Evolutionary conservation across 2,888 invertebrate genomes (phyloP).

Genomic region (Andrena chrysosceles): DNA sequence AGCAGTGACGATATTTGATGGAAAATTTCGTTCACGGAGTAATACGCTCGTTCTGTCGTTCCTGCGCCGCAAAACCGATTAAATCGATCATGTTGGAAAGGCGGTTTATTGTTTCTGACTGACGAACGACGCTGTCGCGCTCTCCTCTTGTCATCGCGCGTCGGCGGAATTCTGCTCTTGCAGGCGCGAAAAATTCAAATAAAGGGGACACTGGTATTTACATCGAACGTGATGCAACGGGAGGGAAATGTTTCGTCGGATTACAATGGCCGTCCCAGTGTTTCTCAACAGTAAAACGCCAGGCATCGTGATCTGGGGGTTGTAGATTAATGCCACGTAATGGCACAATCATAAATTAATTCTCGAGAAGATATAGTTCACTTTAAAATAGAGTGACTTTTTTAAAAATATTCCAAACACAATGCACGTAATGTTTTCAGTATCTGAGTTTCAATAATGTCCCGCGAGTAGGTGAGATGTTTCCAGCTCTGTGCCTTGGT

Average conservation of each 20-base stretch:
- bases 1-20: neutral
- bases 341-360: too few relatives aligned
- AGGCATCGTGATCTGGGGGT: neutral
- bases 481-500: neutral
- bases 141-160: neutral
- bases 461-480: neutral
- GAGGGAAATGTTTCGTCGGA: neutral
- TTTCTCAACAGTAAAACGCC: neutral
- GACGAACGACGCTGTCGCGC: neutral
- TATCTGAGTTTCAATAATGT: too few relatives aligned
- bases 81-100: neutral
- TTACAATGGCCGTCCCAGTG: neutral
- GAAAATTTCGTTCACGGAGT: constrained; percentile 9
- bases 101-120: neutral
- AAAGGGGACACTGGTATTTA: constrained; percentile 9
- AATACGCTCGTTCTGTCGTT: constrained; percentile 5
- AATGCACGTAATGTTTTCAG: too few relatives aligned
- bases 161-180: too few relatives aligned
- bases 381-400: too few relatives aligned
- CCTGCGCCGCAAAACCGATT: neutral
- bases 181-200: constrained; percentile 18
- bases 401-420: too few relatives aligned
- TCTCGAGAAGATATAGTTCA: too few relatives aligned
- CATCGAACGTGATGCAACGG: neutral
- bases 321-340: neutral